Base-by-base conservation (phyloP, 1,140 invertebrate genomes). In the Antheraea mylitta region DNA sequence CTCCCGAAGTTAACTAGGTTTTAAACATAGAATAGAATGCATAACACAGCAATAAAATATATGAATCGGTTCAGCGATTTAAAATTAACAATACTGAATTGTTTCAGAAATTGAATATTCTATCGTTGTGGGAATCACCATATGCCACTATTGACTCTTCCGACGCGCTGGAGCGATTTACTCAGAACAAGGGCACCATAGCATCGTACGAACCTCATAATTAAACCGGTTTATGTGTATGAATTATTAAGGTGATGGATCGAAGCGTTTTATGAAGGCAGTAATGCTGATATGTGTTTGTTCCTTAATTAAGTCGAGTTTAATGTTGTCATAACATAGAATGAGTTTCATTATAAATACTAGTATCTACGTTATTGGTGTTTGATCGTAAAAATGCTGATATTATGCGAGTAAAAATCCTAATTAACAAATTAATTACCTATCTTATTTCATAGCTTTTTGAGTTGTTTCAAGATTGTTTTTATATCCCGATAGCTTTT, bases 301-400 rank as follows among this genome's bases (percentile, higher is more conserved):
- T 8, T 63, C 61, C 37, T 63, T 63, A 63, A 63, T 63, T 63
- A 63, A 63, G 61, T 10, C 30, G 37, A 63, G 61, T 63, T 63
- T 63, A 63, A 63, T 63, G 61, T 7, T 36, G 37, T 37, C 61
- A 37, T 63, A 63, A 63, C 61, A n/a, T 16, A 37, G 61, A 13
- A 63, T 37, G 61, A 36, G 30, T 37, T 63, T 63, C 61, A 30
- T 63, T 63, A 63, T 63, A 22, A 30, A 63, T 8, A 30, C 61
- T 16, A 53, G 45, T 53, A n/a, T 5, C 13, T 53, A 53, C 45
- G 45, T 13, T 16, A 6, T 53, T 6, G 11, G 13, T 53, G 16
- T 13, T 53, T 13, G 45, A 1, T 53, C 45, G 45, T 53, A 53
- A 16, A 53, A 53, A 53, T 53, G 22, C 22, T 30, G 1, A 30